phyloP scores from a whole-genome alignment of 2,113 vertebrate genomes.

The Helogale parvula region DNA sequence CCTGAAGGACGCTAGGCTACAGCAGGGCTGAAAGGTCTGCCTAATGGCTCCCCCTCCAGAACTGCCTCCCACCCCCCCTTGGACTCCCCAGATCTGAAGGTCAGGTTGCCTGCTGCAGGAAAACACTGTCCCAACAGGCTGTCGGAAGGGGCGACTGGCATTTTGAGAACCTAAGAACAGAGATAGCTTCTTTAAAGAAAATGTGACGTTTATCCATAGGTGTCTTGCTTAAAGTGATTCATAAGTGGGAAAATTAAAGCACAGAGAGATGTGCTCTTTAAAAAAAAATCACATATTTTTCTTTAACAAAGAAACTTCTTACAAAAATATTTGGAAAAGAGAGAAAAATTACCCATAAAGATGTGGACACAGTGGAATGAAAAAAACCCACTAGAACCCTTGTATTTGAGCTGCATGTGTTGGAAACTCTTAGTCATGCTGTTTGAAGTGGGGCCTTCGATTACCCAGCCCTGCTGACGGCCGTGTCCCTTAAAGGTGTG shows the following conservation, averaged over 20 bases:
- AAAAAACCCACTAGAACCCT: background rate
- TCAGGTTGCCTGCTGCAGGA: rapidly evolving
- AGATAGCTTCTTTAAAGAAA: background rate
- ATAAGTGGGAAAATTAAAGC: background rate
- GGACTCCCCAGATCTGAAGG: background rate
- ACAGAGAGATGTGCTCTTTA: background rate
- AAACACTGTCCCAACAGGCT: background rate
- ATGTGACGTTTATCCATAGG: background rate
- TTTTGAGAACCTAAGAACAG: background rate
- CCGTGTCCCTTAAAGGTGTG: background rate
- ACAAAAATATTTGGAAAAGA: conserved; percentile 25
- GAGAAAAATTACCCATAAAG: background rate
- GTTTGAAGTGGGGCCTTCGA: background rate
- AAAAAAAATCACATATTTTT: background rate
- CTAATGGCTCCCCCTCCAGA: background rate
- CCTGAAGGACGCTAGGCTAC: background rate
- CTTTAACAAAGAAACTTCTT: conserved; percentile 1
- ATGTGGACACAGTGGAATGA: background rate
- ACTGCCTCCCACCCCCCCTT: background rate
- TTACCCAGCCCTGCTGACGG: background rate
- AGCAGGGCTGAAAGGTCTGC: background rate
- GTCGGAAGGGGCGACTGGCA: background rate
- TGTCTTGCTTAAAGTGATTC: background rate
- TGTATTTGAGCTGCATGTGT: background rate
- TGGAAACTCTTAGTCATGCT: background rate